Conservation (phyloP, 2,888 invertebrate genomes). For the Pycnomerus fuliginosus region DNA sequence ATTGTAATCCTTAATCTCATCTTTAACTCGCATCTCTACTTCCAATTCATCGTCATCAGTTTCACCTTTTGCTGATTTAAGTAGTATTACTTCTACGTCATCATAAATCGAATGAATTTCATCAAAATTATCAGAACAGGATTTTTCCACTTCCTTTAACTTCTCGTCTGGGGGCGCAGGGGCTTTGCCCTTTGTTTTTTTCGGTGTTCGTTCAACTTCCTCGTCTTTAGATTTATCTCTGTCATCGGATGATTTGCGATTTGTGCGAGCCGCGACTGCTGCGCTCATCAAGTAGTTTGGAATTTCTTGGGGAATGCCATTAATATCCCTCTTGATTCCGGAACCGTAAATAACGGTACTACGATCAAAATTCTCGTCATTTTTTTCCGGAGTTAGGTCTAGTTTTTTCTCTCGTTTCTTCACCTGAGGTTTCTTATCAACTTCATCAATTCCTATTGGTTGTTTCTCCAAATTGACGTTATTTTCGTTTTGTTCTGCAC, state of each 20-base stretch:
- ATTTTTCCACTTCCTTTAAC: conserved; percentile 9
- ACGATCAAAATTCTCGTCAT: conserved; percentile 43
- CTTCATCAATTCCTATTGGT: conserved; percentile 52
- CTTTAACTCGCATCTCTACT: conserved; percentile 12
- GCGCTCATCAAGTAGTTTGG: conserved; percentile 72
- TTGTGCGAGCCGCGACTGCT: conserved; percentile 67
- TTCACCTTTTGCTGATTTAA: conserved; percentile 18
- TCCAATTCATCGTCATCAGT: conserved; percentile 18
- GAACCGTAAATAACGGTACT: conserved; percentile 57
- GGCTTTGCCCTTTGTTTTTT: conserved; percentile 71
- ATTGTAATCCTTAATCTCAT: conserved; percentile 41
- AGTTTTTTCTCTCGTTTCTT: conserved; percentile 55
- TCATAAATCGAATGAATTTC: conserved; percentile 57
- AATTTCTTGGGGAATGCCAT: conserved; percentile 68
- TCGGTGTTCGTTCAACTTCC: conserved; percentile 52
- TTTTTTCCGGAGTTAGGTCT: conserved; percentile 37
- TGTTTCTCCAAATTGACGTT: conserved; percentile 36
- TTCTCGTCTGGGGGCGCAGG: conserved; percentile 62
- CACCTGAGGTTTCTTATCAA: conserved; percentile 54
- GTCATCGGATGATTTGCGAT: conserved; percentile 60
- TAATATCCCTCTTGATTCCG: conserved; percentile 60
- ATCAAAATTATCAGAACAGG: conserved; percentile 51
- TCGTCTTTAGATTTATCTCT: conserved; percentile 36
- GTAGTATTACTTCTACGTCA: conserved; percentile 54
- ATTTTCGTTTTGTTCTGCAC: conserved; percentile 49